Percentiles rank a stretch among this genome's conserved stretches.
phyloP scores from a whole-genome alignment of 2,113 vertebrate genomes.

The Archocentrus centrarchus region DNA sequence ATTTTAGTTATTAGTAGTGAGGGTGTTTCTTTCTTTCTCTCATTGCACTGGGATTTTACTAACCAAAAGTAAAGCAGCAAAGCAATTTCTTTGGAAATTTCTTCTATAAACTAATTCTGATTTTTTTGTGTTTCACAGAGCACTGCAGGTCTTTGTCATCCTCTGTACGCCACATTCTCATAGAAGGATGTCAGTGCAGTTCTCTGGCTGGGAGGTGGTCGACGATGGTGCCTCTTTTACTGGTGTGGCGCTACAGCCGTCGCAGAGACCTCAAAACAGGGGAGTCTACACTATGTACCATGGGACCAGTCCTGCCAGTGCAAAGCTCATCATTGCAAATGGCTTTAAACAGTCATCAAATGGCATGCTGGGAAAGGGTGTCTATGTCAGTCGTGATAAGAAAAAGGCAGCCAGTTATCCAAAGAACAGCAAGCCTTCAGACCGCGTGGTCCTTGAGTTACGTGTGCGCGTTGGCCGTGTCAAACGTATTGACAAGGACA shows the following conservation, averaged over 20 bases:
- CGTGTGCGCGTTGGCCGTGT: slow-evolving; percentile 67
- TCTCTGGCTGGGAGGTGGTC: slow-evolving; percentile 58
- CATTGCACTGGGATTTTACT: no score
- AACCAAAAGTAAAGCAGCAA: no score
- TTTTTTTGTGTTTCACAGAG: background rate
- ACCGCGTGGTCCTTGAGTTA: slow-evolving; percentile 68
- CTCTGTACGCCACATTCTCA: background rate
- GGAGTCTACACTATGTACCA: slow-evolving; percentile 65
- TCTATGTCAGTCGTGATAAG: slow-evolving; percentile 77
- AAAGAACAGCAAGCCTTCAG: accelerated
- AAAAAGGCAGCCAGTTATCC: slow-evolving; percentile 76
- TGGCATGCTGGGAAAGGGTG: slow-evolving; percentile 79
- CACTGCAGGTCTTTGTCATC: background rate
- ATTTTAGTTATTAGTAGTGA: background rate
- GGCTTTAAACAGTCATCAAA: slow-evolving; percentile 70
- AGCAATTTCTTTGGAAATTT: no score
- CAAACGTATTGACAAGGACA: slow-evolving; percentile 69
- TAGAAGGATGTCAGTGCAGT: slow-evolving; percentile 48
- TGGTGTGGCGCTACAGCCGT: background rate
- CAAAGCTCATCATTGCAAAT: slow-evolving; percentile 60
- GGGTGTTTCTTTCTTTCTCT: background rate
- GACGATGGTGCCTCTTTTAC: slow-evolving; percentile 46
- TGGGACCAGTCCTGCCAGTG: slow-evolving; percentile 41
- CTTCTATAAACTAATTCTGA: background rate
- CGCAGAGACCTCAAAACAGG: slow-evolving; percentile 38